Conservation (phyloP, 2,113 vertebrate genomes). For the Micronycteris hirsuta region DNA sequence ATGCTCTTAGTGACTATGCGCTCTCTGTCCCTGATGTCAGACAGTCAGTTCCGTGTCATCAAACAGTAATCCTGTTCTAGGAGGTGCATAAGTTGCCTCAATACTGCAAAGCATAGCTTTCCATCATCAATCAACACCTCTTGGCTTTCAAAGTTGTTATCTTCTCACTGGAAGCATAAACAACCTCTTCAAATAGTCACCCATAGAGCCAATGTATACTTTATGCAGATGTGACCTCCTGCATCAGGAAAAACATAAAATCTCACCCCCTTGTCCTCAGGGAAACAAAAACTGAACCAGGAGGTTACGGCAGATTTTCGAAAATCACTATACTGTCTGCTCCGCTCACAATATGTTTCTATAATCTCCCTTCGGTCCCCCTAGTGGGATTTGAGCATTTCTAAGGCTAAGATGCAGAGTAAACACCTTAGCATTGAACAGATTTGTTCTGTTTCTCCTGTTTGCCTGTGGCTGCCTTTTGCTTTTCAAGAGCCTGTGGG, state of each 20-base stretch:
- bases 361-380: neutral
- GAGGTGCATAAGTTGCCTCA: neutral
- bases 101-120: neutral
- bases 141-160: neutral
- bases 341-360: neutral
- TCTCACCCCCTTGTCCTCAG: neutral
- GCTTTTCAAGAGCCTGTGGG: conserved; percentile 33
- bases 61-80: neutral
- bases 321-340: conserved; percentile 14
- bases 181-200: neutral
- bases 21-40: neutral
- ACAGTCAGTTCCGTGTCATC: neutral
- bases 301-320: neutral
- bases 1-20: neutral
- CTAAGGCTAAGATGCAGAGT: neutral
- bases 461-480: conserved; percentile 41
- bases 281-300: conserved; percentile 39
- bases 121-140: neutral
- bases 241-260: neutral
- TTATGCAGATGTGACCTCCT: neutral
- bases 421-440: conserved; percentile 38
- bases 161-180: neutral
- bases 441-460: neutral
- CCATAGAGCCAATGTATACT: neutral
- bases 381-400: neutral